Percentiles rank a stretch among this genome's conserved stretches.
These are phyloP conservation scores for Psephotus haematonotus DNA, from an alignment of 2,113 vertebrate species.

Conservation along the genomic window DNA sequence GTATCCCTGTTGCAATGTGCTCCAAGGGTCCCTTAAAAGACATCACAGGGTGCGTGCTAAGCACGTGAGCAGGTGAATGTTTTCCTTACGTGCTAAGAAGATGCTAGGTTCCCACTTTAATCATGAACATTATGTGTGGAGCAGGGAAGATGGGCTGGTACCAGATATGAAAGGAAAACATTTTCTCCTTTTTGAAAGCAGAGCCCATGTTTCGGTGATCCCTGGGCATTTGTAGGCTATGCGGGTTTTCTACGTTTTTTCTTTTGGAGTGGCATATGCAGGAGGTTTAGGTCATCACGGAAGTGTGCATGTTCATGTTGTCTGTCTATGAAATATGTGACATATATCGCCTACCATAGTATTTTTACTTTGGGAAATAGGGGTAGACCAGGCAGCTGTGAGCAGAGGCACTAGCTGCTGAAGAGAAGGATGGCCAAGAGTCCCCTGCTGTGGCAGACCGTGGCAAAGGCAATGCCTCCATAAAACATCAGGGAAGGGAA, in stretches of 20 bases:
- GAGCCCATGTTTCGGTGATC: background rate
- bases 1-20: background rate
- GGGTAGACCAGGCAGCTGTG: background rate
- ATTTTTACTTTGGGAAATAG: background rate
- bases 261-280: background rate
- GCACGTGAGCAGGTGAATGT: background rate
- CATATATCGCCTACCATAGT: background rate
- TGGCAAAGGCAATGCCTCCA: background rate
- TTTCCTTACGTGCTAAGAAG: background rate
- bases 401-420: accelerated
- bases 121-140: accelerated
- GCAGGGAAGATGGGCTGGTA: background rate
- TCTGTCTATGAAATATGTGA: background rate
- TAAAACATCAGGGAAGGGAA: background rate
- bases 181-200: background rate
- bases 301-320: accelerated
- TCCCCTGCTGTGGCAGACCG: background rate
- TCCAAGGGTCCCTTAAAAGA: background rate
- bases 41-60: accelerated
- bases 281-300: background rate
- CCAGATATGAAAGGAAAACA: background rate
- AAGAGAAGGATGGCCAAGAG: background rate
- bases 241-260: background rate
- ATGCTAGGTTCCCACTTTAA: background rate
- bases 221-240: background rate